Evolutionary conservation across 1,140 invertebrate species (phyloP), one percentile per base, ranked within the genome.

Genomic region (Brachionus rotundiformis): DNA sequence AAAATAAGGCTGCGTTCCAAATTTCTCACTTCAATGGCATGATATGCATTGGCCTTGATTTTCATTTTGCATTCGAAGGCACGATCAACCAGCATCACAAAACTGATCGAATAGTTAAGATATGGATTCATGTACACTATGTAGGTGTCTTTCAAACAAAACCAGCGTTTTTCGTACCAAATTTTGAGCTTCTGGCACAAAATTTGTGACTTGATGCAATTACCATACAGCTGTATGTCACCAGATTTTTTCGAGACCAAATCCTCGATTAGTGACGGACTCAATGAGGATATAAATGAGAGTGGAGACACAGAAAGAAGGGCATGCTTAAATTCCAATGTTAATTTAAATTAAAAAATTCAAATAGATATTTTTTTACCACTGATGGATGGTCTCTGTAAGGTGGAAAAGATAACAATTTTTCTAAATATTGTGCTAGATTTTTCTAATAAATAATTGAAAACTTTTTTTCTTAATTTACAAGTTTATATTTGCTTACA

Each of bases 141-240:
- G 31, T 65, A 81, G 11, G 79, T 63, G 31, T 81, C 79, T 65
- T 81, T 81, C 1, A 81, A 5, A 39, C 54, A 41, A 44, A 81
- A 68, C 79, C 79, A 81, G 19, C 54, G 31, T 27, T 65, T 63
- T 63, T 63, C 63, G 16, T 65, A 63, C 36, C 54, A 63, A 5
- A 63, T n/a, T 81, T 81, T 81, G n/a, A 63, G 36, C n/a, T 65
- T 63, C 31, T 68, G 41, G 33, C 79, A 81, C 4, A 27, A 10
- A 8, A 44, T 39, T n/a, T 36, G 16, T 1, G 47, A 31, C 39
- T 47, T 44, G 8, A 63, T 81, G 25, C 36, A 81, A 68, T 54
- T 41, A 23, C 63, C 79, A 16, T 44, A 63, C 5, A 65, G 29
- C 13, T 41, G 36, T 27, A 59, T 79, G n/a, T 81, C 79, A 19